Base-by-base conservation (phyloP, 2,113 vertebrate species). In the Corynorhinus townsendii region DNA sequence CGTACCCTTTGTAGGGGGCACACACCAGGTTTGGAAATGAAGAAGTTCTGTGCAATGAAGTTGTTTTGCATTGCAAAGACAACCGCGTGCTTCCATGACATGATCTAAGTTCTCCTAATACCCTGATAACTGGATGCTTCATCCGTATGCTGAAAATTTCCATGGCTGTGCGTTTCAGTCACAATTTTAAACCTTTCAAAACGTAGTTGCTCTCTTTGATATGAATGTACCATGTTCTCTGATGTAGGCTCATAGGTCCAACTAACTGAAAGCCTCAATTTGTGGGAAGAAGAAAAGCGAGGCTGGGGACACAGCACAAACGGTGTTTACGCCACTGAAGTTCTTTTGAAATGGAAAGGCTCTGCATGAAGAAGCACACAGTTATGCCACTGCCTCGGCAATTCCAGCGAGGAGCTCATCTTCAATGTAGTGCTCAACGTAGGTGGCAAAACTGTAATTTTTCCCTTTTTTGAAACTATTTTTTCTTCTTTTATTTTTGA, bases 401-500 rank as follows among this genome's bases (percentile, higher is more conserved):
- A 98, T 98, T 98, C 98, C 98, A 98, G 98, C 98, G 98, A 99
- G 98, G 95, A 98, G 98, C 98, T 98, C 98, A 98, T 98, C 98
- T 99, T 99, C 98, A 99, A 99, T 99, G 98, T 98, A 97, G 98
- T 98, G 98, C 97, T 98, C 98, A 98, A 98, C 98, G 98, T 99
- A 98, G 98, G 98, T 98, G 98, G 98, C 98, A 98, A 99, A 99
- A 98, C 98, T 99, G 98, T 98, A 98, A 99, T 99, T 99, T 98
- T 98, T 98, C 98, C 98, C 98, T 98, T 98, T 98, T 98, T 98
- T 98, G 97, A 98, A 98, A 98, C 98, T 98, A 98, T 98, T 99
- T 98, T 98, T 98, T 98, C 98, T 98, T 98, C 98, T 98, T 99
- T 99, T 99, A 98, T 98, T 99, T 98, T 99, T 99, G 98, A 99